Conservation (phyloP, 2,797 vertebrate genomes). For the Smutsia temminckii region DNA sequence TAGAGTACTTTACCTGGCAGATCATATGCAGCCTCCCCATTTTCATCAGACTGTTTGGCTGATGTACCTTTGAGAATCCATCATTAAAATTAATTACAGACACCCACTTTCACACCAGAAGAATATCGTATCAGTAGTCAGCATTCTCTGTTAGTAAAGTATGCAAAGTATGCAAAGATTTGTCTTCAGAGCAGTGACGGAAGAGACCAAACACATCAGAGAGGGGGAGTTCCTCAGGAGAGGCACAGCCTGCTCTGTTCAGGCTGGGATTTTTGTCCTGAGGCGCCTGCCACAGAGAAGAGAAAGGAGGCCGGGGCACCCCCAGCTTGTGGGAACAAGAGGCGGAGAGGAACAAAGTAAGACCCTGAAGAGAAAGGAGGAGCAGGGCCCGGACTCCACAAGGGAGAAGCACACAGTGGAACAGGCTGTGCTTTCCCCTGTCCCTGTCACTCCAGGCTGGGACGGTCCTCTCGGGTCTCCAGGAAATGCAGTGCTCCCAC, state of each 20-base stretch:
- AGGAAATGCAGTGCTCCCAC: background rate
- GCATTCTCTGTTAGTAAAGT: slow-evolving; percentile 87
- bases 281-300: slow-evolving; percentile 46
- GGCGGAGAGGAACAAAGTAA: background rate
- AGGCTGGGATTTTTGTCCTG: slow-evolving; percentile 13
- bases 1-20: slow-evolving; percentile 85
- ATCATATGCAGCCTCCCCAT: slow-evolving; percentile 85
- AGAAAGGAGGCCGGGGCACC: slow-evolving; percentile 8
- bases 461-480: background rate
- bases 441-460: background rate
- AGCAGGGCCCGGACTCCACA: background rate
- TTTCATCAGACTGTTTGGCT: slow-evolving; percentile 86
- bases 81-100: slow-evolving; percentile 88
- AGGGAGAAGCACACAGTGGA: background rate
- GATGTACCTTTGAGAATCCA: slow-evolving; percentile 88
- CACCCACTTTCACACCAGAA: slow-evolving; percentile 87
- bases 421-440: background rate
- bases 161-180: slow-evolving; percentile 81
- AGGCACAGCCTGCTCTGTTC: background rate
- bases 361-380: background rate
- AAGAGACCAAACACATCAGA: slow-evolving; percentile 62
- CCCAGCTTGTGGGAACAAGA: background rate
- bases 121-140: slow-evolving; percentile 84
- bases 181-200: slow-evolving; percentile 64
- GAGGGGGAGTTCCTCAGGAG: background rate